Conservation (phyloP, 2,888 invertebrate species). For the Nysson spinosus region DNA sequence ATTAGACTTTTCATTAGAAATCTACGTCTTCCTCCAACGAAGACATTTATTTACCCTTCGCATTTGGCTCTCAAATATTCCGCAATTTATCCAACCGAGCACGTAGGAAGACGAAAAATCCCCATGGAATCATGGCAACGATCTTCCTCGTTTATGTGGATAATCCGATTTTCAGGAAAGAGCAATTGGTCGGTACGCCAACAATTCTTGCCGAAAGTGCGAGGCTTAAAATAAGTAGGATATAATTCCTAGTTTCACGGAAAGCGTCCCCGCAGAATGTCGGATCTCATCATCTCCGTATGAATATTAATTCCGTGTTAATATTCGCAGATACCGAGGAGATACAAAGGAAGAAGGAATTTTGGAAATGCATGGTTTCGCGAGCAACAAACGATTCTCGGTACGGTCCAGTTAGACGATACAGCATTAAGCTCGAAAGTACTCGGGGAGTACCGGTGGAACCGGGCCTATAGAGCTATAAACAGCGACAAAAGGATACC, state of each 20-base stretch:
- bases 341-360: constrained; percentile 12
- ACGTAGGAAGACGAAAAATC: constrained; percentile 26
- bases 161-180: constrained; percentile 4
- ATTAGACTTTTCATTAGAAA: no score
- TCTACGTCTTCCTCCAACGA: no score
- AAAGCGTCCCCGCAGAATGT: no score
- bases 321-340: no score
- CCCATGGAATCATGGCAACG: constrained; percentile 2
- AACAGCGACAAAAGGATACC: constrained; percentile 58
- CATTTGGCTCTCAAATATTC: no score
- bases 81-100: constrained; percentile 18
- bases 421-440: constrained; percentile 48
- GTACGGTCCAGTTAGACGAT: constrained; percentile 51
- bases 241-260: no score
- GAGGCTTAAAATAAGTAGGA: no score
- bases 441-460: constrained; percentile 30
- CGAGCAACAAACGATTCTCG: constrained; percentile 43
- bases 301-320: no score
- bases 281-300: no score
- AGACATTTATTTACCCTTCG: not conserved
- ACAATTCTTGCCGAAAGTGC: no score
- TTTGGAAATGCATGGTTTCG: constrained; percentile 27
- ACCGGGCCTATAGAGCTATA: constrained; percentile 50
- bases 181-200: not conserved
- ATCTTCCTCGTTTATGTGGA: not conserved